A percentile compares a stretch with the other conserved stretches of the same genome.
These are phyloP conservation scores for Tenthredo notha DNA, from an alignment of 2,888 invertebrate species.

Conservation along the genomic window DNA sequence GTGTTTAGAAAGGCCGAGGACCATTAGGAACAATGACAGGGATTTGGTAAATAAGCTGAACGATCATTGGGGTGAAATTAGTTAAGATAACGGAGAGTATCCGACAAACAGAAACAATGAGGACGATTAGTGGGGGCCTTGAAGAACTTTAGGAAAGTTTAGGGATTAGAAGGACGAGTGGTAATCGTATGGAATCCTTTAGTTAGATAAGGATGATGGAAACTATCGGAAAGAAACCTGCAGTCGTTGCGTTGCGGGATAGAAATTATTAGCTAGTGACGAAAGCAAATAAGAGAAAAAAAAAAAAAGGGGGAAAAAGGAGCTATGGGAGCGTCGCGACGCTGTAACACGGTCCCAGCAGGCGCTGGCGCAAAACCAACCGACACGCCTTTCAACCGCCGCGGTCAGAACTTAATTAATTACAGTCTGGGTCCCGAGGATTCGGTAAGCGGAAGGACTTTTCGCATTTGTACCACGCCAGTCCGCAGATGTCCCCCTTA, in stretches of 20 bases:
- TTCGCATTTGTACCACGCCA: background rate
- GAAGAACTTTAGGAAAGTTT: background rate
- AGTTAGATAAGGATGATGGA: background rate
- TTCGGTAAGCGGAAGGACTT: conserved; percentile 20
- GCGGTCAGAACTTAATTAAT: conserved; percentile 50
- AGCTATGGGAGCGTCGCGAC: background rate
- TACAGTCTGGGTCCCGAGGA: conserved; percentile 39
- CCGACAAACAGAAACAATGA: conserved; percentile 15
- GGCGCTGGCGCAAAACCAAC: conserved; percentile 17
- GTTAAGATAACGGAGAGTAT: background rate
- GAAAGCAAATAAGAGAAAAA: background rate
- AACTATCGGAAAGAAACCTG: no score
- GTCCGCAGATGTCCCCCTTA: conserved; percentile 18
- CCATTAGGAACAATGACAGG: background rate
- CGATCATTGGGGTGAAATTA: background rate
- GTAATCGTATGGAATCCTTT: background rate
- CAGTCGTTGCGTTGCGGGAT: background rate
- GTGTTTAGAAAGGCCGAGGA: background rate
- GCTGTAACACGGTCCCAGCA: conserved; percentile 15
- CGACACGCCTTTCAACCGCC: conserved; percentile 37
- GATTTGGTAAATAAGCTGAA: background rate
- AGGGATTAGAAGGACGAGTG: background rate
- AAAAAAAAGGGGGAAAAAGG: background rate
- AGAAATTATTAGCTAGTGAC: background rate
- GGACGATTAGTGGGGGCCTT: background rate